Percentiles rank a stretch among this genome's conserved stretches.
phyloP scores from a whole-genome alignment of 2,797 vertebrate genomes.

The Pteropus rufus region DNA sequence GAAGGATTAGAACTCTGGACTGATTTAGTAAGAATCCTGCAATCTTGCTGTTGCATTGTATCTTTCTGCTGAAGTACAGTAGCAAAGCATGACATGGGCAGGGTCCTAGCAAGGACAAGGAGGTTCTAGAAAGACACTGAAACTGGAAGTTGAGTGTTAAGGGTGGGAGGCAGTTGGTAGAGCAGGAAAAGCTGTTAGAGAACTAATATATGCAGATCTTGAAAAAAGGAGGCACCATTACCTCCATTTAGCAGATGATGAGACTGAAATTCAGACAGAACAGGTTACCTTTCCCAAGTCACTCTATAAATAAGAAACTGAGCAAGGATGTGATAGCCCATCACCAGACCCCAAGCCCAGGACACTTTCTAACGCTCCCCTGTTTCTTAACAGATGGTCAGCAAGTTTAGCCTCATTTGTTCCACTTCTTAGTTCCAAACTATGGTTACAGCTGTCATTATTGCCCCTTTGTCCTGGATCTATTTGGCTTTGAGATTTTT shows the following conservation, averaged over 20 bases:
- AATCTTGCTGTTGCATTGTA: neutral
- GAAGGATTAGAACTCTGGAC: neutral
- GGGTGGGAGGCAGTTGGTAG: neutral
- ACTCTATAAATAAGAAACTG: neutral
- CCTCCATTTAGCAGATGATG: neutral
- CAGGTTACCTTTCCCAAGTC: neutral
- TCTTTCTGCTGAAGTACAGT: neutral
- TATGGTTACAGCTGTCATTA: conserved; percentile 51
- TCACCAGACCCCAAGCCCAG: neutral
- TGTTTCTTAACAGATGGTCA: conserved; percentile 57
- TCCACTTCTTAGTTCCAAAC: conserved; percentile 56
- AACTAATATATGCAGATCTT: neutral
- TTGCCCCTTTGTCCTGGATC: conserved; percentile 40
- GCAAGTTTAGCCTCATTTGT: conserved; percentile 43
- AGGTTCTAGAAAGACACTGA: neutral
- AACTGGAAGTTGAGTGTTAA: neutral
- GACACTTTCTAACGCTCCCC: neutral
- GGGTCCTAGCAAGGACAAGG: neutral
- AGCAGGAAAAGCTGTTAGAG: neutral
- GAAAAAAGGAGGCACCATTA: neutral
- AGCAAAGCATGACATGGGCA: neutral
- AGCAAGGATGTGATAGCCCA: neutral
- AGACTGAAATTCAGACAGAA: neutral
- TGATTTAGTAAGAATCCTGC: neutral
- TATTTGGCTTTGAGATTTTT: conserved; percentile 58